Evolutionary conservation across 1,140 invertebrate species (phyloP), one percentile per base, ranked within the genome.

Genomic region (Aphidius gifuensis): DNA sequence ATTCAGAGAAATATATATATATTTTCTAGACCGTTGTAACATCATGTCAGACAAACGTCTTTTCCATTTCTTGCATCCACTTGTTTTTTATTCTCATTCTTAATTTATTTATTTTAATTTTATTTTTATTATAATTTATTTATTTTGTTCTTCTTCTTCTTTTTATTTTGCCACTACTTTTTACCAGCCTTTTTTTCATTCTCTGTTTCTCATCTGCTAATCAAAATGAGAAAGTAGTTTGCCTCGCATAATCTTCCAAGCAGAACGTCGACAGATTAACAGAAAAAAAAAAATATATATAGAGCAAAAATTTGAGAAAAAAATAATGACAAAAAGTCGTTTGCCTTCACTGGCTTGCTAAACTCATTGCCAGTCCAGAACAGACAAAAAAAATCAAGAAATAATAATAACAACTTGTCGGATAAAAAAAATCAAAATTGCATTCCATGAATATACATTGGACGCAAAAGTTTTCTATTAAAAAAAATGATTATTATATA

Each of bases 211-310:
- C 59, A 61, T 61, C 57, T 58, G 56, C 64, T 62, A 62, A 66
- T 66, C 58, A 66, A 66, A 66, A 66, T 62, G 59, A 59, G 58
- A 62, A 66, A 66, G 58, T 65, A 54, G 64, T 65, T 51, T 48
- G 64, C 3, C 23, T 51, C 8, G 23, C 50, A 61, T 60, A 66
- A 62, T 66, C 64, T 60, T 43, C 62, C n/a, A 11, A 55, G 43
- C 11, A 9, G 21, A 44, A 60, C 49, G 54, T 49, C 38, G 59
- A 58, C 48, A 53, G 50, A 53, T 53, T 53, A 38, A 53, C 32
- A 53, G 32, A 39, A 53, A 53, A 53, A 53, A 39, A 39, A 44
- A 51, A 47, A 54, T 48, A 57, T n/a, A 11, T 11, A 50, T 56
- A n/a, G 48, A 64, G 23, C 23, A 32, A 32, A 32, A 32, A 32